A percentile compares a stretch with the other conserved stretches of the same genome.
phyloP scores from a whole-genome alignment of 2,113 vertebrate species.

The Hypomesus transpacificus region DNA sequence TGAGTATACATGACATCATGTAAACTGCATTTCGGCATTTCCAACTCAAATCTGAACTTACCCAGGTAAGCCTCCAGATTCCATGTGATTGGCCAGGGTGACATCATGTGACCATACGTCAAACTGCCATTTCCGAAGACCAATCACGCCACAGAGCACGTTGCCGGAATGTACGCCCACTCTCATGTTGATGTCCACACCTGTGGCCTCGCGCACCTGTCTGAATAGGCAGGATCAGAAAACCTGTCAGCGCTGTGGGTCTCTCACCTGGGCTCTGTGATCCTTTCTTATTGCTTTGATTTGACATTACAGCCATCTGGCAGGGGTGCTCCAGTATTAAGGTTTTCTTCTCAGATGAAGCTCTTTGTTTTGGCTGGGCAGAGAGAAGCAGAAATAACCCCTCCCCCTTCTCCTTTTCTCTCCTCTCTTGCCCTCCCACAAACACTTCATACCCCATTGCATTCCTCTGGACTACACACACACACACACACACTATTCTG shows the following conservation, averaged over 20 bases:
- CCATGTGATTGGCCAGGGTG: constrained; percentile 97
- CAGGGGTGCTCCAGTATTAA: not conserved
- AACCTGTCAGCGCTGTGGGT: not conserved
- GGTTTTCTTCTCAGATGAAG: not conserved
- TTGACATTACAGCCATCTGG: constrained; percentile 4
- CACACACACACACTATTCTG: too few relatives aligned
- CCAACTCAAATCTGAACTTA: constrained; percentile 54
- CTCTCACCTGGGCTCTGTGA: not conserved
- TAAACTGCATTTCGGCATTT: not conserved
- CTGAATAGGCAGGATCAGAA: constrained; percentile 56
- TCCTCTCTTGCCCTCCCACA: not conserved
- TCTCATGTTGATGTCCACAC: constrained; percentile 96
- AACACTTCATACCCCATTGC: not conserved
- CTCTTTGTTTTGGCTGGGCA: not conserved
- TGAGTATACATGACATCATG: too few relatives aligned
- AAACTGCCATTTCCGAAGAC: constrained; percentile 97
- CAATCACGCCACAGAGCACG: constrained; percentile 94
- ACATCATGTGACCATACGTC: constrained; percentile 99
- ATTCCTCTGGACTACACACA: not conserved
- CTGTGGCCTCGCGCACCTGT: constrained; percentile 92
- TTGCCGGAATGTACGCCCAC: constrained; percentile 97
- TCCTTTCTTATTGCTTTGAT: not conserved
- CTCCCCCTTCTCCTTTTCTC: not conserved
- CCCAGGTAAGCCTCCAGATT: constrained; percentile 93
- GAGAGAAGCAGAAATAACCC: not conserved